A percentile compares a stretch with the other conserved stretches of the same genome.
Evolutionary conservation across 2,113 vertebrate species (phyloP).

Genomic region (Pitta sordida): DNA sequence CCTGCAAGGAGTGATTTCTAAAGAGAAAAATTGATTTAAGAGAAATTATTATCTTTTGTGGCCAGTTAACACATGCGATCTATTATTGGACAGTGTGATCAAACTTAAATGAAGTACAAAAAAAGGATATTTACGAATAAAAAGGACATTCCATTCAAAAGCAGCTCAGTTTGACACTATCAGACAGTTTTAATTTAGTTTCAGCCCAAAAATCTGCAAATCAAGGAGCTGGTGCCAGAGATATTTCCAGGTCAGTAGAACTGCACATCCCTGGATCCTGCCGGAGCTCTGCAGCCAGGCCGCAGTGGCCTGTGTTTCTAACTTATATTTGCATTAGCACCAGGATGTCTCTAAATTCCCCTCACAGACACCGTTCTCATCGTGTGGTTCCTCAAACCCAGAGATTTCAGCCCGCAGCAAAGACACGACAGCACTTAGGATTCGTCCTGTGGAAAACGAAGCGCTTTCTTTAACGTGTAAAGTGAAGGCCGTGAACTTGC

Average conservation of each 20-base stretch:
- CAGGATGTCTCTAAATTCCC: background rate
- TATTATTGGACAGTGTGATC: background rate
- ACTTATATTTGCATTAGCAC: background rate
- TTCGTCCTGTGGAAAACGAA: background rate
- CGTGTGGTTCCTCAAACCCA: background rate
- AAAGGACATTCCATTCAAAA: background rate
- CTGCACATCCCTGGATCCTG: background rate
- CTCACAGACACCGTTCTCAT: background rate
- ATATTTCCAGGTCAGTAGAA: background rate
- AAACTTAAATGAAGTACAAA: background rate
- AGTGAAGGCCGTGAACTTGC: background rate
- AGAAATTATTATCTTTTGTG: background rate
- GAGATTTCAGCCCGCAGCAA: background rate
- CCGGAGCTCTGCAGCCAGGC: background rate
- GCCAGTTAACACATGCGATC: fast-evolving
- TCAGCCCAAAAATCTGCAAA: background rate
- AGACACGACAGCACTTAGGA: background rate
- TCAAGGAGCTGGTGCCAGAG: background rate
- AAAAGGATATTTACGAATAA: background rate
- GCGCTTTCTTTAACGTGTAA: background rate
- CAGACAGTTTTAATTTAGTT: background rate
- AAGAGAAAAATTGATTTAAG: background rate
- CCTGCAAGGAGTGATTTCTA: background rate
- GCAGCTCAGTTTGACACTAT: background rate
- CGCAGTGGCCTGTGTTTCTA: fast-evolving